phyloP scores from a whole-genome alignment of 2,888 invertebrate genomes.

The Cetonia aurata region DNA sequence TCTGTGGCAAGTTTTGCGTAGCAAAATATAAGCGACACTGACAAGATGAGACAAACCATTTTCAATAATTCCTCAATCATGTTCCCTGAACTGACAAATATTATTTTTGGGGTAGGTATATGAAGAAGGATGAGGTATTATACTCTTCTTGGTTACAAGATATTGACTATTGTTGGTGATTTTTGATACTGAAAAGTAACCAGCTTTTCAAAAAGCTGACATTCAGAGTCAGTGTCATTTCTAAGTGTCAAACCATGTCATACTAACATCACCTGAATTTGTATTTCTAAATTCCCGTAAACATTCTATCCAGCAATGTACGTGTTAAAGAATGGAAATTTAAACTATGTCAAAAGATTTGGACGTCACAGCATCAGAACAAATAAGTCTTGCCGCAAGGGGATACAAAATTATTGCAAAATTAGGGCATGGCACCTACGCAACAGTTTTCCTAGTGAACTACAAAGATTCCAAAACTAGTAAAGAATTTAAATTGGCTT shows the following conservation, averaged over 20 bases:
- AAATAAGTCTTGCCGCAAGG: slow-evolving; percentile 71
- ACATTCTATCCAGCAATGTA: slow-evolving; percentile 21
- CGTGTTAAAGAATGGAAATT: slow-evolving; percentile 5
- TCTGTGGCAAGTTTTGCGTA: no score
- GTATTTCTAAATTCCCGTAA: slow-evolving; percentile 15
- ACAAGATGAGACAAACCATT: no score
- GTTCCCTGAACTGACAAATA: no score
- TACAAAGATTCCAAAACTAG: slow-evolving; percentile 50
- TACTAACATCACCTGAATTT: not conserved
- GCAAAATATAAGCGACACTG: no score
- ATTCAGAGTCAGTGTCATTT: slow-evolving; percentile 6
- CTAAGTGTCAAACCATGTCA: slow-evolving; percentile 19
- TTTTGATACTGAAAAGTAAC: not conserved
- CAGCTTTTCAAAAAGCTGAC: no score
- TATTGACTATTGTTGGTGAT: no score
- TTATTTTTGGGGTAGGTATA: no score
- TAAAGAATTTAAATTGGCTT: slow-evolving; percentile 70
- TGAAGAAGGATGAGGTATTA: no score
- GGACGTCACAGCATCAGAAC: slow-evolving; percentile 72
- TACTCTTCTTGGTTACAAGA: no score
- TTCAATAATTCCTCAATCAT: no score
- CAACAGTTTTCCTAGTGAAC: slow-evolving; percentile 73
- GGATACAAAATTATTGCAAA: slow-evolving; percentile 76
- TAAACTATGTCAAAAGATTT: slow-evolving; percentile 60
- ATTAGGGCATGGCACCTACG: slow-evolving; percentile 83